Base-by-base conservation (phyloP, 92 coral and sea anemone species). In the Zoanthus sansibaricus region DNA sequence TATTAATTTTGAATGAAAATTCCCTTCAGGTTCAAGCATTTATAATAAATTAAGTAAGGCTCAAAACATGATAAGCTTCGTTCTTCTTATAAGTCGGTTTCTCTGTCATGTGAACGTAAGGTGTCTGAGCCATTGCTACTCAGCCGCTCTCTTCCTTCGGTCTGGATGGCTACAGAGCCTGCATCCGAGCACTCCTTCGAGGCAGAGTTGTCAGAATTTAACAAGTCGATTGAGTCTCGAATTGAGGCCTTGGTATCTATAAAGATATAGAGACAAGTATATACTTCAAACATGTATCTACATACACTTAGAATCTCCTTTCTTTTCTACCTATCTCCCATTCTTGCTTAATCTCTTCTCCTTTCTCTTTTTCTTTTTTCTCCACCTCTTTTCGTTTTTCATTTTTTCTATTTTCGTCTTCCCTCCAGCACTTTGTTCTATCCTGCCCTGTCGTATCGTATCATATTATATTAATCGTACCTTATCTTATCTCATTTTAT, bases 121-220 rank as follows among this genome's bases (percentile, higher is more conserved):
- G 47, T 55, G n/a, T 79, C 84, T 0, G 73, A 79, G 5, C 18
- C 47, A 33, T 66, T 64, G 73, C 84, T 79, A 32, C 18, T 15
- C 47, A 37, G 84, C 45, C 73, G 58, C 11, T 45, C 84, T 61
- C 64, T 51, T 20, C 72, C 84, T 18, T 10, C 7, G 13, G 59
- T 79, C 45, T 79, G 55, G 25, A 79, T 79, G 1, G 73, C 47
- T 9, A 79, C 56, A 14, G 84, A 79, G 31, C 84, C 74, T 14
- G 74, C 44, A 16, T 49, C 20, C 10, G 74, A 79, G 61, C 59
- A 31, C 25, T 33, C 56, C 64, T 79, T 79, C 59, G 17, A 62
- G 10, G 56, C 84, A 21, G 20, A 62, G 48, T 56, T 79, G 73
- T 79, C 84, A 48, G 42, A 79, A 20, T 79, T 79, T 47, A 79